Evolutionary conservation across 1,140 invertebrate species (phyloP).

Genomic region (Orchestia grillus): DNA sequence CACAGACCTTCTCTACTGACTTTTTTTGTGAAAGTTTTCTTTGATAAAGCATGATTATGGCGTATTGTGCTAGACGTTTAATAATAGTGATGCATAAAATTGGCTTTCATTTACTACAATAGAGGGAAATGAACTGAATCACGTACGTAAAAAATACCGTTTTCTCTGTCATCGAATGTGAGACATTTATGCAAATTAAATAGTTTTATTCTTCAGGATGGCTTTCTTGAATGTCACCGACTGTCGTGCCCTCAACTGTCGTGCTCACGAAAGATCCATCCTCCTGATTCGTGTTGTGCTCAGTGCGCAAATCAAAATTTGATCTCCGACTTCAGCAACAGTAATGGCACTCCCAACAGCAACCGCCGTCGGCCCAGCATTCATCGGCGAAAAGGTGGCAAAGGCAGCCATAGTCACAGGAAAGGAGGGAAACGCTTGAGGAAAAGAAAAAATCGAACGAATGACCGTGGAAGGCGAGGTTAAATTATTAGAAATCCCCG

Average conservation of each 20-base stretch:
- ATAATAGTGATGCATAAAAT: no score
- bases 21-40: no score
- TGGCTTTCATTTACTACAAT: neutral
- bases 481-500: neutral
- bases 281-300: neutral
- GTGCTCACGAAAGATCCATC: slow-evolving; percentile 14
- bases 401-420: neutral
- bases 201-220: neutral
- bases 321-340: neutral
- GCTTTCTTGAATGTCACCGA: neutral
- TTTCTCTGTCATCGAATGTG: neutral
- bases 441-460: slow-evolving; percentile 45
- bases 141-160: no score
- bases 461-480: slow-evolving; percentile 36
- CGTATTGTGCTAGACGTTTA: no score
- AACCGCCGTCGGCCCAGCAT: neutral
- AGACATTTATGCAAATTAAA: neutral
- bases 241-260: slow-evolving; percentile 32
- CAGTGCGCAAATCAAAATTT: neutral
- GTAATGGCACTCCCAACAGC: neutral
- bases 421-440: slow-evolving; percentile 37
- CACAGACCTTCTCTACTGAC: neutral
- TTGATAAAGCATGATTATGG: no score
- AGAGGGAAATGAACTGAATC: neutral
- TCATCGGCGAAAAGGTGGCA: neutral